Evolutionary conservation across 2,888 invertebrate species (phyloP).

Genomic region (Serripes groenlandicus): DNA sequence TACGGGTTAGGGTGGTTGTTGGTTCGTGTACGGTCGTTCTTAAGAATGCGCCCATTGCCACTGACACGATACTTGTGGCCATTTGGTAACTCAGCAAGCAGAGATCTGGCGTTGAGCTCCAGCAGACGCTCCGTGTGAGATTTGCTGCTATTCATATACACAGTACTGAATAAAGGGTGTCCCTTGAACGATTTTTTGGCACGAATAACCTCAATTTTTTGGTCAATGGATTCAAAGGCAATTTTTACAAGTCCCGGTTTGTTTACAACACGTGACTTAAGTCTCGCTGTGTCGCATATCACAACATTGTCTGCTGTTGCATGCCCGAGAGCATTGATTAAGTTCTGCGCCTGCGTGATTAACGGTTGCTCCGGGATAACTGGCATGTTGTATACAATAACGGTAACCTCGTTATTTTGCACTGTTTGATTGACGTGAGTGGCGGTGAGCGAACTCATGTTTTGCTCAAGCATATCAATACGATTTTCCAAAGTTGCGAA

Average conservation of each 20-base stretch:
- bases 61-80: not conserved
- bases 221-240: not conserved
- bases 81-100: not conserved
- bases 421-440: too few relatives aligned
- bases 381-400: too few relatives aligned
- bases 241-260: conserved; percentile 1
- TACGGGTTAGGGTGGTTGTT: not conserved
- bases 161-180: not conserved
- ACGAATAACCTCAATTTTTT: not conserved
- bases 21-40: not conserved
- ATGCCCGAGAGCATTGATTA: too few relatives aligned
- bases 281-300: not conserved
- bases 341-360: too few relatives aligned
- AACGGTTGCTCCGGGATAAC: too few relatives aligned
- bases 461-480: too few relatives aligned
- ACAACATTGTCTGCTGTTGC: too few relatives aligned
- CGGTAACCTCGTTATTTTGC: too few relatives aligned
- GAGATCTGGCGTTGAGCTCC: not conserved
- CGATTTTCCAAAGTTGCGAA: too few relatives aligned
- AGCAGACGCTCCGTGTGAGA: conserved; percentile 9
- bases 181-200: not conserved
- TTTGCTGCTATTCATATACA: conserved; percentile 7
- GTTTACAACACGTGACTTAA: not conserved
- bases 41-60: not conserved
- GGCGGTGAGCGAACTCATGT: too few relatives aligned